These are phyloP conservation scores for Echiichthys vipera DNA, from an alignment of 2,797 vertebrate genomes.

Conservation along the genomic window DNA sequence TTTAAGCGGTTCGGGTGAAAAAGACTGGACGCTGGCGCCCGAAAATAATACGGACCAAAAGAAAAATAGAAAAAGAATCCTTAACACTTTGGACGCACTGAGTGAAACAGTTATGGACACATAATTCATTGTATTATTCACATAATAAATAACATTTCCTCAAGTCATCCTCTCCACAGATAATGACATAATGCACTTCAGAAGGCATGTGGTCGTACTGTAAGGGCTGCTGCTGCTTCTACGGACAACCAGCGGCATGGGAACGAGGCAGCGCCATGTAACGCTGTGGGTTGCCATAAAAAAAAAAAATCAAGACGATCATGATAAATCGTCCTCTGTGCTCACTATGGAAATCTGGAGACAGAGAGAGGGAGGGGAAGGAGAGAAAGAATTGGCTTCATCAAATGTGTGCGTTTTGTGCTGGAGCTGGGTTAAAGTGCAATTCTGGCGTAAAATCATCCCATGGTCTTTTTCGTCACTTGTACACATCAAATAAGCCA, in stretches of 20 bases:
- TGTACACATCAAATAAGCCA: no score
- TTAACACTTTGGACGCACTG: conserved; percentile 48
- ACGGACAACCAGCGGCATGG: conserved; percentile 81
- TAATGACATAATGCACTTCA: conserved; percentile 88
- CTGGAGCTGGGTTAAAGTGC: background rate
- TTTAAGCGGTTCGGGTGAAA: background rate
- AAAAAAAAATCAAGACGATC: conserved; percentile 69
- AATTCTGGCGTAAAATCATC: no score
- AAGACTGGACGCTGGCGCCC: background rate
- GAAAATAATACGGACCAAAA: background rate
- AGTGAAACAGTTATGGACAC: conserved; percentile 50
- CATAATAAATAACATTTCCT: conserved; percentile 73
- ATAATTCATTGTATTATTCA: conserved; percentile 80
- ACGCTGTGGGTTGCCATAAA: conserved; percentile 68
- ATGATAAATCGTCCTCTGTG: conserved; percentile 96
- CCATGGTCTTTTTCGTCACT: no score
- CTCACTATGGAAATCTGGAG: conserved; percentile 97
- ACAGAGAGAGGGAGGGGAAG: background rate
- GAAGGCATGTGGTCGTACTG: conserved; percentile 85
- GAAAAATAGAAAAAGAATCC: background rate
- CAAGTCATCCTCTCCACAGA: conserved; percentile 53
- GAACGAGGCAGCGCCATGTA: conserved; percentile 78
- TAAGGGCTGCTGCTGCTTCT: conserved; percentile 65
- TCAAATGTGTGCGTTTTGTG: background rate
- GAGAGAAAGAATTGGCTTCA: background rate